Evolutionary conservation across 2,888 invertebrate genomes (phyloP).

Genomic region (Marronus borbonicus): DNA sequence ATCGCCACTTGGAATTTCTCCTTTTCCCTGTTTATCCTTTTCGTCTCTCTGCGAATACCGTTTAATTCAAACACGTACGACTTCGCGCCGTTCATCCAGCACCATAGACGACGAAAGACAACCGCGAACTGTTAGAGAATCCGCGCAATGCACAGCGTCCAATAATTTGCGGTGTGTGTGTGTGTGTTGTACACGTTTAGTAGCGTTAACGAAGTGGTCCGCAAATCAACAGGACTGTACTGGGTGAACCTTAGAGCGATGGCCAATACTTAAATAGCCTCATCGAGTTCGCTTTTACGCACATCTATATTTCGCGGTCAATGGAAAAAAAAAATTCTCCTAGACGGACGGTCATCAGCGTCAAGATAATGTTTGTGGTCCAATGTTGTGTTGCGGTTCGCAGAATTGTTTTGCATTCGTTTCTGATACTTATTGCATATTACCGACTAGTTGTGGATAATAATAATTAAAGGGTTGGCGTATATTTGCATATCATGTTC

Average conservation of each 20-base stretch:
- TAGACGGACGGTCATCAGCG: constrained; percentile 3
- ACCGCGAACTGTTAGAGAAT: constrained; percentile 58
- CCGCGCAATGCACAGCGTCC: constrained; percentile 58
- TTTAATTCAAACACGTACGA: neutral
- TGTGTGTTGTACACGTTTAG: neutral
- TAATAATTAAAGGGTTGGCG: neutral
- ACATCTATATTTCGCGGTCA: neutral
- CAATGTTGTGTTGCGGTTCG: neutral
- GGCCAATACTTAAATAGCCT: constrained; percentile 22
- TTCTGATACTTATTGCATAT: neutral
- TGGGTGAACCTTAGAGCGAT: neutral
- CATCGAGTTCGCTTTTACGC: neutral
- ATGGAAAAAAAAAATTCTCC: constrained; percentile 4
- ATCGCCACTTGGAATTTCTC: too few species aligned
- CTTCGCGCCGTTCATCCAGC: constrained; percentile 2
- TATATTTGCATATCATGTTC: neutral
- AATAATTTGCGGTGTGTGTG: constrained; percentile 39
- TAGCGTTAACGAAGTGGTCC: constrained; percentile 1
- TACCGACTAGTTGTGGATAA: constrained; percentile 12
- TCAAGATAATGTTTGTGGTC: constrained; percentile 2
- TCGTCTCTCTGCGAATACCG: neutral
- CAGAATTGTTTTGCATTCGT: neutral
- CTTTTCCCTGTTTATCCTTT: too few species aligned
- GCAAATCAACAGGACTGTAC: constrained; percentile 44
- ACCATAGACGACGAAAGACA: constrained; percentile 55